Evolutionary conservation across 2,888 invertebrate species (phyloP), one percentile per base, ranked within the genome.

Genomic region (Margaritifera margaritifera): DNA sequence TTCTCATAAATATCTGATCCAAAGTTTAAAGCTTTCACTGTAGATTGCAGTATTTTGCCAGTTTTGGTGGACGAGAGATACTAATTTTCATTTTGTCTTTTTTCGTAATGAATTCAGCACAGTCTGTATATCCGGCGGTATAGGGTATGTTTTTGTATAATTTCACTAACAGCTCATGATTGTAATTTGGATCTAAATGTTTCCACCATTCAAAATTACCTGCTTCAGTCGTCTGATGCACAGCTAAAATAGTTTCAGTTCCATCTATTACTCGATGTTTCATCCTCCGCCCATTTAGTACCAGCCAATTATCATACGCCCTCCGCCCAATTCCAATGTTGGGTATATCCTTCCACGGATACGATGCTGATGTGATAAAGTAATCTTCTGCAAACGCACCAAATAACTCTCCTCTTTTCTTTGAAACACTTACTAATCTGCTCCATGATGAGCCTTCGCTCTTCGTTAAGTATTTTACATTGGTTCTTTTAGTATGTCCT

Each of bases 221-320:
- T 0, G 78, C 74, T 50, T 74, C 72, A 22, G 83, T 85, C 15
- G 84, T 86, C 72, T 86, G 86, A 60, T 86, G 86, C 20, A 85
- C 79, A 15, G 84, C 84, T 8, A 82, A 69, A 8, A 82, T n/a
- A 5, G 85, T 82, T 11, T 76, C 72, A 11, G 86, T 82, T 5
- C 72, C 77, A 61, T 86, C 86, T 19, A 86, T 76, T 25, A 82
- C 82, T 51, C 62, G 55, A 20, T 79, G 71, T n/a, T 80, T 71
- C 8, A 68, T 66, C 69, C 79, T 76, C 8, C 80, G 71, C 3
- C 83, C 71, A 64, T 83, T 74, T n/a, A 77, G 78, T 1, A 86
- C 83, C 19, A 86, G 69, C 84, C 84, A 86, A 66, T 85, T 85
- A 64, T 86, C 86, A 65, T 85, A 86, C 0, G 85, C 86, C 25